These are phyloP conservation scores for Scatophagus argus DNA, from an alignment of 2,113 vertebrate species.

Conservation along the genomic window DNA sequence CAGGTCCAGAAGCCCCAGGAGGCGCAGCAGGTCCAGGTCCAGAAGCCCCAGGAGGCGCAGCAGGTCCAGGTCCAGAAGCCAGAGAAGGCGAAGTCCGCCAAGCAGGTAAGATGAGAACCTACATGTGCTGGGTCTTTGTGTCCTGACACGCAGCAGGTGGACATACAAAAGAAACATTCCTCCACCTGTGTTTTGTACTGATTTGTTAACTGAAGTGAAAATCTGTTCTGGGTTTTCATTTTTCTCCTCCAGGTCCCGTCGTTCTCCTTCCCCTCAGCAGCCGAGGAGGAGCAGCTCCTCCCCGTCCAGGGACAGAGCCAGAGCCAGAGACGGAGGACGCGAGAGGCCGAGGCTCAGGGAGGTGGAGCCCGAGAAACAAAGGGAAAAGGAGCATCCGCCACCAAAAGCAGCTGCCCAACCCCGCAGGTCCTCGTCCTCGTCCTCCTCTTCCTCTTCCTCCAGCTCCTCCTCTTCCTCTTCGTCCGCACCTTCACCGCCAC, in stretches of 20 bases:
- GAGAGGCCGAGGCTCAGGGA: conserved; percentile 56
- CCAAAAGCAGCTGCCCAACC: conserved; percentile 57
- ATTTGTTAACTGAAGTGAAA: too few species aligned
- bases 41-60: conserved; percentile 38
- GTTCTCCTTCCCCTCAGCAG: conserved; percentile 73
- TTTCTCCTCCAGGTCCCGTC: conserved; percentile 61
- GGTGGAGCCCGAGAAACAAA: conserved; percentile 40
- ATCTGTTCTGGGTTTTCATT: too few species aligned
- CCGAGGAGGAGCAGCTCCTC: conserved; percentile 75
- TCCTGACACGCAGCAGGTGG: too few species aligned
- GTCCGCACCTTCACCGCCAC: conserved; percentile 57
- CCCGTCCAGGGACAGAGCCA: conserved; percentile 67
- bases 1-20: conserved; percentile 76
- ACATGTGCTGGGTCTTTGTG: not conserved
- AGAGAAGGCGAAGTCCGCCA: conserved; percentile 53
- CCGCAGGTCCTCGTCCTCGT: conserved; percentile 73
- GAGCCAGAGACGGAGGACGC: conserved; percentile 48
- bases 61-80: conserved; percentile 36
- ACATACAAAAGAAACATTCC: too few species aligned
- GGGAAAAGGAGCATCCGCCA: conserved; percentile 30
- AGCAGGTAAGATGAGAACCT: conserved; percentile 28
- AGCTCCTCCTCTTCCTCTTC: conserved; percentile 76
- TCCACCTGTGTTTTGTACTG: too few species aligned
- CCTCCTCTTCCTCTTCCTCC: conserved; percentile 75
- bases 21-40: conserved; percentile 51